phyloP scores from a whole-genome alignment of 2,797 vertebrate genomes.

The Acipenser transmontanus region DNA sequence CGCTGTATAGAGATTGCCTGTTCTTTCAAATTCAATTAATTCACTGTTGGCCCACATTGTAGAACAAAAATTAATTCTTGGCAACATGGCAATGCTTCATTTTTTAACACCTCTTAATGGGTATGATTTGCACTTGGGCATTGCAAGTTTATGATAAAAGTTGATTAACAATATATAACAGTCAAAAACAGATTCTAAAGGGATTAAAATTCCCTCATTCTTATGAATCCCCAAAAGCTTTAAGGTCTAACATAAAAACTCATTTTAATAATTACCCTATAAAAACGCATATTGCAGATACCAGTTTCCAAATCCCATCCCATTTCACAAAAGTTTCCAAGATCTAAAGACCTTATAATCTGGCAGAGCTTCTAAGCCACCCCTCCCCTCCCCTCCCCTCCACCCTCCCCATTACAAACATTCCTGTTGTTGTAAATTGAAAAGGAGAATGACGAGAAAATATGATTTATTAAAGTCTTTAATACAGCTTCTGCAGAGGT shows the following conservation, averaged over 20 bases:
- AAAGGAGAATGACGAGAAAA: conserved; percentile 50
- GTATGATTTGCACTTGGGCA: not conserved
- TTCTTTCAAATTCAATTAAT: no score
- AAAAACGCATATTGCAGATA: no score
- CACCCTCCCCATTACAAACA: conserved; percentile 31
- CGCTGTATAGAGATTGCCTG: no score
- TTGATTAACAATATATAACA: not conserved
- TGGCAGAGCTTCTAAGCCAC: conserved; percentile 13
- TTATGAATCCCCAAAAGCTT: no score
- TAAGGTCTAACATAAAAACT: no score
- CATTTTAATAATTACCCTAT: no score
- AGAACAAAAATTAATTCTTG: no score
- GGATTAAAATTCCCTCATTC: no score
- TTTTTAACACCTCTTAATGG: conserved; percentile 11
- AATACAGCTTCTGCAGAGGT: conserved; percentile 72
- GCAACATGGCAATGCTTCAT: no score
- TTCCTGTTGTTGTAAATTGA: conserved; percentile 34
- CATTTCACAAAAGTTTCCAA: not conserved
- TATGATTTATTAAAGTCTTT: conserved; percentile 80
- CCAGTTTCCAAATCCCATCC: no score
- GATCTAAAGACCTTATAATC: conserved; percentile 12
- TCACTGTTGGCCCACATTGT: no score
- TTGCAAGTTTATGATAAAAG: not conserved
- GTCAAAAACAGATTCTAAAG: not conserved
- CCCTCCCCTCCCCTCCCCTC: conserved; percentile 21